phyloP scores from a whole-genome alignment of 2,797 vertebrate species.

The Acrocephalus scirpaceus region DNA sequence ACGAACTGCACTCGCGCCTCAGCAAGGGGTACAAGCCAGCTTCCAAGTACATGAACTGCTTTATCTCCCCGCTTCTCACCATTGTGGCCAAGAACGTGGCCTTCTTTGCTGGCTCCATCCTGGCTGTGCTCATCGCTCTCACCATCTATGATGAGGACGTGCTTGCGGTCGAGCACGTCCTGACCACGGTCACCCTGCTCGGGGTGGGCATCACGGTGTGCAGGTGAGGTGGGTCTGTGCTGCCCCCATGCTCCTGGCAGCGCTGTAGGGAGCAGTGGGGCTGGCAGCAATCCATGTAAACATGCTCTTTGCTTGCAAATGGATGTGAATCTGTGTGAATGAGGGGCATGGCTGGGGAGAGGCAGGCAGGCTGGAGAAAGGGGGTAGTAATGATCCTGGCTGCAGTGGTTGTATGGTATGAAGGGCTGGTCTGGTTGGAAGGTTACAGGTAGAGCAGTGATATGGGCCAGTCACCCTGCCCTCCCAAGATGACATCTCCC shows the following conservation, averaged over 20 bases:
- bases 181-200: conserved; percentile 93
- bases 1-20: conserved; percentile 95
- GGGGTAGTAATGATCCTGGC: background rate
- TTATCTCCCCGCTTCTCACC: conserved; percentile 92
- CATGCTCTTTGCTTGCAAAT: background rate
- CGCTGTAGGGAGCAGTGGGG: background rate
- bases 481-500: background rate
- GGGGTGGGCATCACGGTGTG: conserved; percentile 94
- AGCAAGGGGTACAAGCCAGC: conserved; percentile 96
- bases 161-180: conserved; percentile 93
- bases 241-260: background rate
- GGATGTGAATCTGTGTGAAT: background rate
- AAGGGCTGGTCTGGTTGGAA: background rate
- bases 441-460: background rate
- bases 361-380: background rate
- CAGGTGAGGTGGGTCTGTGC: conserved; percentile 80
- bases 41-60: conserved; percentile 99
- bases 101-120: conserved; percentile 95
- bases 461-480: background rate
- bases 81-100: conserved; percentile 96
- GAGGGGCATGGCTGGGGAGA: background rate
- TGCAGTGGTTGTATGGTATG: background rate
- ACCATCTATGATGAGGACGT: conserved; percentile 98
- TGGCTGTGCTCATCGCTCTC: conserved; percentile 96
- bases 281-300: background rate